These are phyloP conservation scores for Sphyrna mokarran DNA, from an alignment of 2,113 vertebrate genomes.

Conservation along the genomic window DNA sequence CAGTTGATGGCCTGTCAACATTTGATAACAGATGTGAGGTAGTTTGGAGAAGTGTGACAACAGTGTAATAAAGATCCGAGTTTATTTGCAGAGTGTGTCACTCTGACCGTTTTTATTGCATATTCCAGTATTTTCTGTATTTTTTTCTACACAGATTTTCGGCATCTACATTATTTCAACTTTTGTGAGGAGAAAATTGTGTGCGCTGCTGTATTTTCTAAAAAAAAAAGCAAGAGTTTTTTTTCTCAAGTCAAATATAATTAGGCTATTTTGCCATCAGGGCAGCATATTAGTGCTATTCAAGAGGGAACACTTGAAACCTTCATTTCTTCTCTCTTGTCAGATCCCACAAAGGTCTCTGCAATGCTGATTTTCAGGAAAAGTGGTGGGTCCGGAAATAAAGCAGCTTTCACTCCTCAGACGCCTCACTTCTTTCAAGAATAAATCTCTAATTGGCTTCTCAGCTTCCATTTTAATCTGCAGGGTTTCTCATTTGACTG, in stretches of 20 bases:
- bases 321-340: neutral
- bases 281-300: neutral
- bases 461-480: neutral
- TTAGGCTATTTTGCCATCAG: neutral
- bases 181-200: neutral
- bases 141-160: neutral
- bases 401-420: neutral
- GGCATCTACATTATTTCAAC: neutral
- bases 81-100: too few relatives aligned
- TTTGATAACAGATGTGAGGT: too few relatives aligned
- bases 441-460: slow-evolving; percentile 10
- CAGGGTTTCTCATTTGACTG: neutral
- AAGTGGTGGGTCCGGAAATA: neutral
- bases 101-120: too few relatives aligned
- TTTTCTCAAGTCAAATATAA: neutral
- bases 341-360: neutral
- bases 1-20: too few relatives aligned
- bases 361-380: neutral
- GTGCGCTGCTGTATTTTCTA: neutral
- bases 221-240: neutral
- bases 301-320: neutral
- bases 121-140: neutral
- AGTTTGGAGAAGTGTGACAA: too few relatives aligned
- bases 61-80: too few relatives aligned
- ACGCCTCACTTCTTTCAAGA: neutral